These are phyloP conservation scores for Pygmarrhopalites habei DNA, from an alignment of 1,140 invertebrate genomes.

Conservation along the genomic window DNA sequence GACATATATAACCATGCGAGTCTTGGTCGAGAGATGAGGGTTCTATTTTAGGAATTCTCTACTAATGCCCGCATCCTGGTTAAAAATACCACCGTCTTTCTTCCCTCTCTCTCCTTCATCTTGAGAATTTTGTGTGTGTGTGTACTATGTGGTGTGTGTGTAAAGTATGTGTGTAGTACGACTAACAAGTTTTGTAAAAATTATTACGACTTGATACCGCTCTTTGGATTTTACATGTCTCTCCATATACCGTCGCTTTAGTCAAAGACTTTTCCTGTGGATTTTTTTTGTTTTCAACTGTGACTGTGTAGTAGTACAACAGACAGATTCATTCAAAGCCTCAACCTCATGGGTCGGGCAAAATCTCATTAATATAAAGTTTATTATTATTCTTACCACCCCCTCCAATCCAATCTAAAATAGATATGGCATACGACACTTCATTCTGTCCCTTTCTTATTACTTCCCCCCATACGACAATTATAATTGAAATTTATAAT, in stretches of 20 bases:
- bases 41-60: constrained; percentile 32
- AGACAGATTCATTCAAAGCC: too few species aligned
- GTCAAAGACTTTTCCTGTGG: too few species aligned
- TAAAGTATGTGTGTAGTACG: too few species aligned
- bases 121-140: not conserved
- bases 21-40: not conserved
- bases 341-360: constrained; percentile 4
- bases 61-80: constrained; percentile 30
- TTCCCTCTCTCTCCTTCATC: not conserved
- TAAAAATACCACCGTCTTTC: constrained; percentile 26
- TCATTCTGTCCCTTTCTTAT: not conserved
- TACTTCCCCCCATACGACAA: not conserved
- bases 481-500: not conserved
- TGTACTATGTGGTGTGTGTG: too few species aligned
- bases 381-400: constrained; percentile 6
- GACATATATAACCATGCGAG: too few species aligned
- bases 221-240: too few species aligned
- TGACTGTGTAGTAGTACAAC: too few species aligned
- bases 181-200: too few species aligned
- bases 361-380: constrained; percentile 9
- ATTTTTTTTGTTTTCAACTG: too few species aligned
- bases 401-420: not conserved
- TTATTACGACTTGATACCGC: too few species aligned
- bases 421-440: not conserved
- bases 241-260: too few species aligned